Conservation (phyloP, 2,113 vertebrate genomes). For the Notechis scutatus region DNA sequence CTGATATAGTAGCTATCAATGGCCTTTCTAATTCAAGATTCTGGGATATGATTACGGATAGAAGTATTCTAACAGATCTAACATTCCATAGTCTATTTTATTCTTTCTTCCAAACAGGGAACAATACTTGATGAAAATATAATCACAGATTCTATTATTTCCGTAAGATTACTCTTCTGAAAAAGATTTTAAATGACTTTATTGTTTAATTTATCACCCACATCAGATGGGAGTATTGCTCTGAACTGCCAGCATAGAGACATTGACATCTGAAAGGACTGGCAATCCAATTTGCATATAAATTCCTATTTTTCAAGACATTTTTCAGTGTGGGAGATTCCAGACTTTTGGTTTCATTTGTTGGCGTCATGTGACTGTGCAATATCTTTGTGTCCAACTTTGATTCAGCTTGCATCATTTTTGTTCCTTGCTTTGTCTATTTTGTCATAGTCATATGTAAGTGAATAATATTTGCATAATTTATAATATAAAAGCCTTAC, state of each 20-base stretch:
- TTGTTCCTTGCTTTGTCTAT: slow-evolving; percentile 28
- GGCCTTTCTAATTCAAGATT: background rate
- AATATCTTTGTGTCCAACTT: slow-evolving; percentile 16
- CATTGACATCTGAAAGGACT: fast-evolving
- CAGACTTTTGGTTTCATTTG: slow-evolving; percentile 39
- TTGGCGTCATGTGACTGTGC: background rate
- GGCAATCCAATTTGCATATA: fast-evolving
- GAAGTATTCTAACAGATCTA: background rate
- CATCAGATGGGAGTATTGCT: slow-evolving; percentile 19
- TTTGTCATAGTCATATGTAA: slow-evolving; percentile 8
- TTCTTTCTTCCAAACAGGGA: slow-evolving; percentile 14
- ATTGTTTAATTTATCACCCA: slow-evolving; percentile 22
- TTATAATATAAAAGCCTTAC: background rate
- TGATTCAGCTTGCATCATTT: slow-evolving; percentile 18
- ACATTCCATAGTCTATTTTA: background rate
- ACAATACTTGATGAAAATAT: background rate
- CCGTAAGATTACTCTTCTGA: background rate
- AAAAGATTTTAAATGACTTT: slow-evolving; percentile 19
- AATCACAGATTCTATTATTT: background rate
- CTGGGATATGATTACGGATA: background rate
- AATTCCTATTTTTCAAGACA: background rate
- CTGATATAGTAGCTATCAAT: background rate
- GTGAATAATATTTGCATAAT: background rate
- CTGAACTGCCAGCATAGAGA: background rate
- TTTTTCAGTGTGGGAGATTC: slow-evolving; percentile 28